These are phyloP conservation scores for Corvus hawaiiensis DNA, from an alignment of 2,113 vertebrate genomes.

Conservation along the genomic window DNA sequence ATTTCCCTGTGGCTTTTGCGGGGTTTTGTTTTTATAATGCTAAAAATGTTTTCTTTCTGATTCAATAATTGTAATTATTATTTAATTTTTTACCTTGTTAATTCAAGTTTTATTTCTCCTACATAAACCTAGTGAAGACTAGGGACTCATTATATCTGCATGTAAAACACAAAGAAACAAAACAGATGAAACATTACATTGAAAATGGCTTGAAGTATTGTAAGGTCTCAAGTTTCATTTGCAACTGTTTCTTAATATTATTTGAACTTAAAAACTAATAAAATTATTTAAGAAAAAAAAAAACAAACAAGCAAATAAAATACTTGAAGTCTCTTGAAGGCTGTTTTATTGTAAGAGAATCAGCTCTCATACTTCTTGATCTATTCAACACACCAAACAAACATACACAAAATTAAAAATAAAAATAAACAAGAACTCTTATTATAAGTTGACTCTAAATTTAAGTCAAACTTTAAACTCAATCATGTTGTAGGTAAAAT, in stretches of 20 bases:
- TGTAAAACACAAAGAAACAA: not conserved
- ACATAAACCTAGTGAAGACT: not conserved
- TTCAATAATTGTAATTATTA: not conserved
- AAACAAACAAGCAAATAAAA: not conserved
- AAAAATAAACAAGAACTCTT: not conserved
- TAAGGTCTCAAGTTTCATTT: not conserved
- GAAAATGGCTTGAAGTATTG: not conserved
- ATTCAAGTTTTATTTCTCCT: not conserved
- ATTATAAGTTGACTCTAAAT: not conserved
- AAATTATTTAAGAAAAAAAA: not conserved
- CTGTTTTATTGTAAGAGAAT: not conserved
- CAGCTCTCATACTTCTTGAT: not conserved
- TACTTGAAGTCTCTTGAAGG: not conserved
- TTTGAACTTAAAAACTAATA: not conserved
- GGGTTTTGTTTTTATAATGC: not conserved
- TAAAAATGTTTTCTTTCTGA: not conserved
- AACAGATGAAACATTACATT: not conserved
- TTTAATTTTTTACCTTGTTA: not conserved
- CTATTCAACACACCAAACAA: not conserved
- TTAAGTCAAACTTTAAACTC: not conserved
- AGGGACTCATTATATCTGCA: not conserved
- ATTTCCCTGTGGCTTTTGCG: not conserved
- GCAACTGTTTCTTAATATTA: not conserved
- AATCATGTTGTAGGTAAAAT: not conserved
- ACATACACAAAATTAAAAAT: not conserved